Conservation (phyloP, 2,113 vertebrate genomes). For the Martes martes region DNA sequence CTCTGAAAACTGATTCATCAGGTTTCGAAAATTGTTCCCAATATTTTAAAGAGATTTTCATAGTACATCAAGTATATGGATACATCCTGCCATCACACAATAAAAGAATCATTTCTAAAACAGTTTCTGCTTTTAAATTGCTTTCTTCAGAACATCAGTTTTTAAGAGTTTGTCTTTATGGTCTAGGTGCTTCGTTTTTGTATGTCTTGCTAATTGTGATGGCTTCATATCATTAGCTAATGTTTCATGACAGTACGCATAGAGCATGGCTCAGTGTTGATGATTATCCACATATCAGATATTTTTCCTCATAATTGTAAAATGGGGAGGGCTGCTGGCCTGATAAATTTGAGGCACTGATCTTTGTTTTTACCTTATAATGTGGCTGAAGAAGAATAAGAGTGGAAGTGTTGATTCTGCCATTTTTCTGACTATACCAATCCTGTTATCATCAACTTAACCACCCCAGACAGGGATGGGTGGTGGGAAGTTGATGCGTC, state of each 20-base stretch:
- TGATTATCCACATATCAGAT: not conserved
- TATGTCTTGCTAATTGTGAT: not conserved
- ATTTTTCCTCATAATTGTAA: not conserved
- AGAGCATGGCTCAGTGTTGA: not conserved
- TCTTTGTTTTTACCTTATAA: not conserved
- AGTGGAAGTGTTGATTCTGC: not conserved
- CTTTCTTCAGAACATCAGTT: not conserved
- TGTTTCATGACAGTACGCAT: not conserved
- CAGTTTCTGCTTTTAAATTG: not conserved
- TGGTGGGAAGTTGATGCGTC: not conserved
- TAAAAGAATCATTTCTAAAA: not conserved
- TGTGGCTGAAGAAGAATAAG: not conserved
- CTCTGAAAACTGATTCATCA: not conserved
- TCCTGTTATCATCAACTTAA: not conserved
- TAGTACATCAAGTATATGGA: not conserved
- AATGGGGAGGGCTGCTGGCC: not conserved
- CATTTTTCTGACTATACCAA: not conserved
- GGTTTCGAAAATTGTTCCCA: not conserved
- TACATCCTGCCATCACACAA: not conserved
- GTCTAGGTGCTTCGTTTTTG: not conserved
- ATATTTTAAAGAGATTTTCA: slow-evolving; percentile 25
- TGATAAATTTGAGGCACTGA: not conserved
- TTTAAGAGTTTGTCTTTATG: not conserved
- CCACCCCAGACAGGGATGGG: not conserved
- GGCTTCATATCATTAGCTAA: not conserved